Conservation (phyloP, 2,888 invertebrate species). For the Ophion slaviceki region DNA sequence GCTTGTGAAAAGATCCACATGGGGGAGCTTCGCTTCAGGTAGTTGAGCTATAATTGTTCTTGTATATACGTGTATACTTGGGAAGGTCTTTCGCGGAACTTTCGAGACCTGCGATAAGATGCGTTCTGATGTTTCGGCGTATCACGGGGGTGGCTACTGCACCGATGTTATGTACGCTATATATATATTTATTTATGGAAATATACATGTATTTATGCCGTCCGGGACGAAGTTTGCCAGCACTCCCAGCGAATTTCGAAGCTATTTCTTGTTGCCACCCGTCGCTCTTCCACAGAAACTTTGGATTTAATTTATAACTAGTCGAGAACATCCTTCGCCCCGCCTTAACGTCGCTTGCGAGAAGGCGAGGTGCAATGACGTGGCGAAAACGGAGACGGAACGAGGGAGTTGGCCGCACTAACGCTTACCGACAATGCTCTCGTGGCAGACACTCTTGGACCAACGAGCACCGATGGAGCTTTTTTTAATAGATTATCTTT, state of each 20-base stretch:
- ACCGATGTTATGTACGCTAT: constrained; percentile 25
- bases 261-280: constrained; percentile 69
- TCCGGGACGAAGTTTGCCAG: constrained; percentile 51
- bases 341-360: constrained; percentile 44
- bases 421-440: constrained; percentile 29
- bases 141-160: constrained; percentile 43
- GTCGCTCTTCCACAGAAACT: constrained; percentile 67
- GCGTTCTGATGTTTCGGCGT: constrained; percentile 52
- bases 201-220: constrained; percentile 24
- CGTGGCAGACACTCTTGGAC: neutral
- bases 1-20: constrained; percentile 27
- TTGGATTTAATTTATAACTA: constrained; percentile 71
- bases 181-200: constrained; percentile 34
- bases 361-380: neutral
- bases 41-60: constrained; percentile 44
- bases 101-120: constrained; percentile 60
- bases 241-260: constrained; percentile 64
- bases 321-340: constrained; percentile 64
- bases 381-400: neutral
- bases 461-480: neutral
- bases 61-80: neutral
- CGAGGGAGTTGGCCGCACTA: neutral
- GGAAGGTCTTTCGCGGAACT: constrained; percentile 40
- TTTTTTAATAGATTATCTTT: neutral
- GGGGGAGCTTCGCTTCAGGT: constrained; percentile 28